Base-by-base conservation (phyloP, 2,113 vertebrate species). In the Paraplagusia blochii region DNA sequence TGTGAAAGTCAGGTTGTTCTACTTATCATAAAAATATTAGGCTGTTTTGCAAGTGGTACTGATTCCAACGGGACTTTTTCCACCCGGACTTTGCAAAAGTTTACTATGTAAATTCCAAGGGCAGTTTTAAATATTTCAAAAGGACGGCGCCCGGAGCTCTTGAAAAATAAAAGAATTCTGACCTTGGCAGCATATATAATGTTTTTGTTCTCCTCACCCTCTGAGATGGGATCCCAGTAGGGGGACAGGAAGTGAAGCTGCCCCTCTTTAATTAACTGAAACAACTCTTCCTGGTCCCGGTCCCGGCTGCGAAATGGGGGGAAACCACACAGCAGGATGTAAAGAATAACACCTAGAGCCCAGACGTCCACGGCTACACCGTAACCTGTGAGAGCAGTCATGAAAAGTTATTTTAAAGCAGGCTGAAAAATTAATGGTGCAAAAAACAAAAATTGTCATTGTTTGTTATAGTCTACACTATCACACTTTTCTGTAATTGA, bases 301-400 rank as follows among this genome's bases (percentile, higher is more conserved):
- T 95, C 93, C 8, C 89, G 91, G 86, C 95, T 98, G 45, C 95
- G 93, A 79, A 98, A 98, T 0, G 97, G 97, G 4, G 97, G 94
- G 16, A 98, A 99, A 53, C 96, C 97, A 3, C 95, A 96, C 18
- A 98, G 89, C 12, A 99, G 91, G 73, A 98, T 92, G 53, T 96
- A 98, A 51, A 97, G 91, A 75, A 99, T 97, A 60, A 99, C 94
- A 6, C 97, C 97, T 14, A 95, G 92, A 7, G 97, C 96, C 97
- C 97, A 99, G 80, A 98, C 87, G 48, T 99, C 96, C 47, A 98
- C 97, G 57, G 93, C 91, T 0, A 99, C 88, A 14, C 95, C 95
- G 42, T 99, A 99, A 63, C 97, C 97, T 99, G 69, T 44, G 9
- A 4, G 58, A n/a, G 34, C 44, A 52, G 76, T n/a, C 12, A 42